phyloP scores from a whole-genome alignment of 2,888 invertebrate species.

The Unio pictorum region DNA sequence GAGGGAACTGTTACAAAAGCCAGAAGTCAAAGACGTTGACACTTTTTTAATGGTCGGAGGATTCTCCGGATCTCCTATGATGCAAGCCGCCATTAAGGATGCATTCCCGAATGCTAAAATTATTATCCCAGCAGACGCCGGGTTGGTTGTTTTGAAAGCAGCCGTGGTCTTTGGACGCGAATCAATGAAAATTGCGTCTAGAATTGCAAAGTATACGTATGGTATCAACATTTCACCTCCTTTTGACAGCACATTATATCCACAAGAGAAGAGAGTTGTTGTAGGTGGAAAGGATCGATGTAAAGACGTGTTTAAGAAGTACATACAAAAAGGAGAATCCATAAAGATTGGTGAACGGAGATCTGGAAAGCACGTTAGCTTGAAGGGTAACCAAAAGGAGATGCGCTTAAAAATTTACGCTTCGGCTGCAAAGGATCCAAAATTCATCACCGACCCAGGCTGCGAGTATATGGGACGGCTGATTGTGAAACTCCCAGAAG shows the following conservation, averaged over 20 bases:
- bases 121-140: constrained; percentile 1
- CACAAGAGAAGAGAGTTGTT: too few relatives aligned
- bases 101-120: not conserved
- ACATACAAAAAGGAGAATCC: constrained; percentile 3
- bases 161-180: not conserved
- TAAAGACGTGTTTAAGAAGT: constrained; percentile 4
- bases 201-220: too few relatives aligned
- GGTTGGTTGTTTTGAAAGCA: constrained; percentile 1
- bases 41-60: constrained; percentile 11
- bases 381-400: not conserved
- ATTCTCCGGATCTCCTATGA: constrained; percentile 10
- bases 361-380: not conserved
- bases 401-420: constrained; percentile 3
- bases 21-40: not conserved
- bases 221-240: too few relatives aligned
- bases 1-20: constrained; percentile 2
- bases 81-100: constrained; percentile 4
- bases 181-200: too few relatives aligned
- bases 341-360: constrained; percentile 1
- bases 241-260: too few relatives aligned
- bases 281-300: too few relatives aligned
- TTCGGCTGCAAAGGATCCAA: constrained; percentile 1
- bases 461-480: constrained; percentile 6
- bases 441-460: not conserved
- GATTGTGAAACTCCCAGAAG: not conserved